These are phyloP conservation scores for Drosophila ercepeae DNA, from an alignment of 1,140 invertebrate genomes.

Conservation along the genomic window DNA sequence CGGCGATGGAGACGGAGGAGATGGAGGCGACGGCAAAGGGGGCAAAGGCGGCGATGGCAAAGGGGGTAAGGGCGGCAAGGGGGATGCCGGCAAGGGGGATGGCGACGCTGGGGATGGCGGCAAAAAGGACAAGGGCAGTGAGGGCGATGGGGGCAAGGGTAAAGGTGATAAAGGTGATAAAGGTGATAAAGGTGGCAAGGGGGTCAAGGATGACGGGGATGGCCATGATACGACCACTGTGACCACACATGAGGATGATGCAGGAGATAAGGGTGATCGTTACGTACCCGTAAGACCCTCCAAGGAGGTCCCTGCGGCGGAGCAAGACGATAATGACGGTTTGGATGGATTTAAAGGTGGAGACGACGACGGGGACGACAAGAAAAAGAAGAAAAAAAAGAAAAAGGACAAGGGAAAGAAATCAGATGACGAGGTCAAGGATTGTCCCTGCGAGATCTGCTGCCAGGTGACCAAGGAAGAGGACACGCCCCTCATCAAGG, in stretches of 20 bases:
- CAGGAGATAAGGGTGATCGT: too few species aligned
- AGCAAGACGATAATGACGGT: too few species aligned
- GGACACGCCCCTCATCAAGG: constrained; percentile 42
- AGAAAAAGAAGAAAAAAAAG: background rate
- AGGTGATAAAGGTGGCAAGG: too few species aligned
- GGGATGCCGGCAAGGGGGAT: background rate
- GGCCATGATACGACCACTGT: too few species aligned
- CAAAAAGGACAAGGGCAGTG: background rate
- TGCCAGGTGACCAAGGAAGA: constrained; percentile 1
- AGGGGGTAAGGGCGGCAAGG: background rate
- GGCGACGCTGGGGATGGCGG: background rate
- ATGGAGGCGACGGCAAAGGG: background rate
- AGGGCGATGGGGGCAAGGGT: background rate
- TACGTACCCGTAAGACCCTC: too few species aligned
- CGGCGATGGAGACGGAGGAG: background rate
- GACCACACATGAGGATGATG: too few species aligned
- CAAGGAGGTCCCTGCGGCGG: too few species aligned
- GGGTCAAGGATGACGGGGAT: too few species aligned
- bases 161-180: too few species aligned
- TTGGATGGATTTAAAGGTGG: too few species aligned
- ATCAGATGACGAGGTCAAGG: background rate
- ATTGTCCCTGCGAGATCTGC: constrained; percentile 54
- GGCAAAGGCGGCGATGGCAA: background rate
- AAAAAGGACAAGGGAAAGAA: background rate
- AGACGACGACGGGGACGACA: background rate